Conservation (phyloP, 2,888 invertebrate species). For the Agonopterix subpropinquella region DNA sequence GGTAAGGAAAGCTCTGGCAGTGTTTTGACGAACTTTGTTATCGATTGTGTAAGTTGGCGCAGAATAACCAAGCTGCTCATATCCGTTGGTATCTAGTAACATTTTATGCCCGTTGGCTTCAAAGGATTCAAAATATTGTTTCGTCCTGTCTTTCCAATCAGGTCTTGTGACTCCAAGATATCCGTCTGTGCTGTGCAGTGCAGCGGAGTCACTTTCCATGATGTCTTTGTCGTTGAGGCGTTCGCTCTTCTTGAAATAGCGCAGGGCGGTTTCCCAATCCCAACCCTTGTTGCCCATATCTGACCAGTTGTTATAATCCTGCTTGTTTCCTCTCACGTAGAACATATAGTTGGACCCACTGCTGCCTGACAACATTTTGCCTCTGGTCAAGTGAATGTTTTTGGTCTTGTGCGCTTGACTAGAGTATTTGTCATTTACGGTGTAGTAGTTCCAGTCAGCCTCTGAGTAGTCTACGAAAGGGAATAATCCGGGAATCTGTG, state of each 20-base stretch:
- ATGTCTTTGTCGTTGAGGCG: slow-evolving; percentile 14
- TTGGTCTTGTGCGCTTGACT: slow-evolving; percentile 19
- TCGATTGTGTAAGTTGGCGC: slow-evolving; percentile 21
- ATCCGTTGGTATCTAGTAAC: slow-evolving; percentile 26
- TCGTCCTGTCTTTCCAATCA: slow-evolving; percentile 32
- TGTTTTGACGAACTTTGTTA: slow-evolving; percentile 25
- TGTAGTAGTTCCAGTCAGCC: slow-evolving; percentile 78
- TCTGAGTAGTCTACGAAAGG: slow-evolving; percentile 15
- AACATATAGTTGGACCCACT: slow-evolving; percentile 80
- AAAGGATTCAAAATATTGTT: slow-evolving; percentile 39
- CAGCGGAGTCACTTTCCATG: slow-evolving; percentile 28
- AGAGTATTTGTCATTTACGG: slow-evolving; percentile 19
- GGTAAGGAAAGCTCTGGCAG: slow-evolving; percentile 25
- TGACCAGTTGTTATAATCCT: slow-evolving; percentile 81
- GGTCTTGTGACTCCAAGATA: slow-evolving; percentile 26
- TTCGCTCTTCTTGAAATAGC: slow-evolving; percentile 33
- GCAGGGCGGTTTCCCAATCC: slow-evolving; percentile 25
- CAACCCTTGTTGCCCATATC: slow-evolving; percentile 69
- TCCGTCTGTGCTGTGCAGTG: slow-evolving; percentile 25
- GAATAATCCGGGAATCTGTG: slow-evolving; percentile 22
- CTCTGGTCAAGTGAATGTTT: slow-evolving; percentile 62
- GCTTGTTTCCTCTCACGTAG: slow-evolving; percentile 78
- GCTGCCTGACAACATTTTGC: slow-evolving; percentile 80
- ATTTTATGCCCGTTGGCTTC: slow-evolving; percentile 27
- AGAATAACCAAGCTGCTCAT: slow-evolving; percentile 26